These are phyloP conservation scores for Pachypeltis micranthus DNA, from an alignment of 1,140 invertebrate species.

Conservation along the genomic window DNA sequence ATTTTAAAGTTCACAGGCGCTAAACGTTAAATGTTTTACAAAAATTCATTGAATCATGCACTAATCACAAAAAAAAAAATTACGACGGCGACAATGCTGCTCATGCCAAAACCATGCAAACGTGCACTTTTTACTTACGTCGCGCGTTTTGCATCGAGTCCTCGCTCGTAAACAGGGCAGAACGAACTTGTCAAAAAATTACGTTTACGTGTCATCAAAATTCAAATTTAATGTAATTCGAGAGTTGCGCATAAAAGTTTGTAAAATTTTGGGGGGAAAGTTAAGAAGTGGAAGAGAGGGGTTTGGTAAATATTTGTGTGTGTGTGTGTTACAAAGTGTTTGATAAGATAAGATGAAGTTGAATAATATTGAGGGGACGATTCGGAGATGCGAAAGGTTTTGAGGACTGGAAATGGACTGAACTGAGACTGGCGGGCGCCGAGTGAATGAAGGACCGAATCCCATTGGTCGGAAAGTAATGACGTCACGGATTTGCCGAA, in stretches of 20 bases:
- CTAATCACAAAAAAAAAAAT: too few species aligned
- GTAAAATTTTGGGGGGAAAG: background rate
- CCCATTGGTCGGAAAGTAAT: constrained; percentile 3
- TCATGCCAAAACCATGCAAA: background rate
- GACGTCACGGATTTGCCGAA: constrained; percentile 7
- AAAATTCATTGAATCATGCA: background rate
- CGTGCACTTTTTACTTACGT: background rate
- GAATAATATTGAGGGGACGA: background rate
- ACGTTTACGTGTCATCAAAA: background rate
- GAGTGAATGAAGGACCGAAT: constrained; percentile 10
- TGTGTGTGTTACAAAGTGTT: background rate
- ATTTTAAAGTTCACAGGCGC: background rate
- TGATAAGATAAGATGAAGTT: background rate
- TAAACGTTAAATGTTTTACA: background rate
- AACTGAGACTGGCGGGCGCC: background rate
- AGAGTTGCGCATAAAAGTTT: background rate
- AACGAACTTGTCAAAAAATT: background rate
- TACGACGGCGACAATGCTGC: too few species aligned
- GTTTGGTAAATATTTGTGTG: background rate
- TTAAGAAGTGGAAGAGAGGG: background rate
- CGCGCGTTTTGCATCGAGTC: background rate
- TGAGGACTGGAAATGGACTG: background rate
- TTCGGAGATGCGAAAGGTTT: background rate
- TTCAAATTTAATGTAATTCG: background rate
- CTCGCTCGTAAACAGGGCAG: background rate